Base-by-base conservation (phyloP, 2,797 vertebrate species). In the Aselliscus stoliczkanus region DNA sequence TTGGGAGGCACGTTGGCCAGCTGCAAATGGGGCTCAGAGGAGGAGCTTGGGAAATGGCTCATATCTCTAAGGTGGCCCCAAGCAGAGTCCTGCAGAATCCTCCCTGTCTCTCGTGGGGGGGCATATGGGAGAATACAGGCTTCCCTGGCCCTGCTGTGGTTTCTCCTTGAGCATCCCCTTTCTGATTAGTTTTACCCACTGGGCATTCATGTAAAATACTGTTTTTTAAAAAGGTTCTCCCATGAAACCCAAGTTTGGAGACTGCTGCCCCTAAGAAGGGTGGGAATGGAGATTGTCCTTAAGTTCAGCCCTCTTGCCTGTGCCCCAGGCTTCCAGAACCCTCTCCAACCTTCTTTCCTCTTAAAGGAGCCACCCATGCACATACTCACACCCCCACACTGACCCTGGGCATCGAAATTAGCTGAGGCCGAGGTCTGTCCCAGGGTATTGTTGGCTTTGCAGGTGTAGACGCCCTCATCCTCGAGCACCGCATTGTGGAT, bases 391-490 rank as follows among this genome's bases (percentile, higher is more conserved):
- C 4, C 1, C 9, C 4, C 34, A 0, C 50, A 95, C 98, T 98
- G 96, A 99, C 98, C 98, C 72, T 98, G 97, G 0, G 98, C 97
- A 1, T 97, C 92, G 47, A 99, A 98, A 67, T 88, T 85, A 69
- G 98, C 1, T 0, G 96, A 27, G 0, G 90, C 7, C 0, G 91
- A 97, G 39, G 97, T 5, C 0, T 76, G 96, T 25, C 98, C 98
- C 8, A 97, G 95, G 0, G 11, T 1, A 27, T 98, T 99, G 25
- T 47, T 93, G 2, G 98, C 98, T 52, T 77, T 31, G 7, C 98
- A 99, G 29, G 76, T 5, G 0, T 98, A 99, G n/a, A 69, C 1
- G 0, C 98, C 98, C 56, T 98, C 98, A 0, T 99, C 98, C 70
- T 99, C 98, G 95, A 98, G 39, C 50, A 93, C 75, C 0, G 97